A percentile compares a stretch with the other conserved stretches of the same genome.
phyloP scores from a whole-genome alignment of 2,888 invertebrate species.

The Stenolophus ochropezus region DNA sequence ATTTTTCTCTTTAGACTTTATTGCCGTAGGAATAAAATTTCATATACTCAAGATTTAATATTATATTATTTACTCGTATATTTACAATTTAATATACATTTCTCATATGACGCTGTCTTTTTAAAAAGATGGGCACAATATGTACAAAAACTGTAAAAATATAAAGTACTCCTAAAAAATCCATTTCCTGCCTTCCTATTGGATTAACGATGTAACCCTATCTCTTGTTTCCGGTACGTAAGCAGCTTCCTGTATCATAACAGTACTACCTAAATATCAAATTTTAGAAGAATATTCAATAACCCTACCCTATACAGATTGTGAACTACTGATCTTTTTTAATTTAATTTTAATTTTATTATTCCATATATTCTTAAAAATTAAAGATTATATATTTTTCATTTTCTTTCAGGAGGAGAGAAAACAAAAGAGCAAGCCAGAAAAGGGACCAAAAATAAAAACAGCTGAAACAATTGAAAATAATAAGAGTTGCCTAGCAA shows the following conservation, averaged over 20 bases:
- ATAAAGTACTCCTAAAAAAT: too few relatives aligned
- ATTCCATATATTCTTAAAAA: too few relatives aligned
- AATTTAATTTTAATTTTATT: too few relatives aligned
- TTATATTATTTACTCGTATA: neutral
- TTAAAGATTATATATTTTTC: neutral
- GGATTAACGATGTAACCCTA: too few relatives aligned
- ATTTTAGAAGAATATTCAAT: too few relatives aligned
- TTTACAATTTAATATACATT: neutral
- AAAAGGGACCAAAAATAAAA: conserved; percentile 56
- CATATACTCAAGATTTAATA: neutral
- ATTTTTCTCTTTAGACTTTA: neutral
- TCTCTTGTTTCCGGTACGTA: too few relatives aligned
- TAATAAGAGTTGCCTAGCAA: conserved; percentile 41
- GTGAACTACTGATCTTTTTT: too few relatives aligned
- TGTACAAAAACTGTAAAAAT: too few relatives aligned
- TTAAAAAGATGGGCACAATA: neutral
- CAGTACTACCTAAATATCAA: too few relatives aligned
- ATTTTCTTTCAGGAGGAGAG: conserved; percentile 64
- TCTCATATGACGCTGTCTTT: neutral
- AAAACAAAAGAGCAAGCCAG: conserved; percentile 63
- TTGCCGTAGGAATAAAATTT: neutral
- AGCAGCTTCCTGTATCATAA: too few relatives aligned
- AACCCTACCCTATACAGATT: too few relatives aligned
- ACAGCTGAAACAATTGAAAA: conserved; percentile 31
- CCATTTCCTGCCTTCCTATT: too few relatives aligned